Evolutionary conservation across 1,140 invertebrate genomes (phyloP), one percentile per base, ranked within the genome.

Genomic region (Hyposmocoma kahamanoa): DNA sequence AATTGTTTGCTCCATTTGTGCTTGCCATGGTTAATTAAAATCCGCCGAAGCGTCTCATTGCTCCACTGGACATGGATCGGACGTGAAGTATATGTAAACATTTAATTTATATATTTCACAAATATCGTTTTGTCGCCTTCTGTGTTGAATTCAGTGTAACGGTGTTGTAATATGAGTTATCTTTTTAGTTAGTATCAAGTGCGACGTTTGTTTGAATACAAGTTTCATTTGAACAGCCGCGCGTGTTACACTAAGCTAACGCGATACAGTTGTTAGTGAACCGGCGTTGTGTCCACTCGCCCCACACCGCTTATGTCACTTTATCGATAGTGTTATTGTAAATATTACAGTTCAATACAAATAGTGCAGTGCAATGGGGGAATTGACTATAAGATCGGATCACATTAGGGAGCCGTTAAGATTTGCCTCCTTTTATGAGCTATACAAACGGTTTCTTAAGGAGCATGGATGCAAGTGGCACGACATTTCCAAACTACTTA

Each of bases 391-490:
- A 43, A 83, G 78, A 67, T 47, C 62, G 17, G 74, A 73, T 42
- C 62, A 67, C 5, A 49, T 62, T n/a, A 62, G 65, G 20, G 39
- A 71, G 36, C 69, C 78, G 22, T 62, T 81, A 5, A 64, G 72
- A 24, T 49, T 87, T 15, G 56, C 64, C 36, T 79, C 78, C 38
- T 81, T 85, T 57, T 82, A 76, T 47, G 73, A 84, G 46, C 64
- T 83, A 3, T 86, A 83, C 60, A 82, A 71, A 42, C 57, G 72
- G 42, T 82, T 85, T 57, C 71, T 87, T 24, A 81, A 84, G 67
- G 80, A 86, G 46, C 75, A 83, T 59, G 72, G 74, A 13, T 86
- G 79, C 67, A 78, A 75, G 59, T 87, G 84, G 86, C 76, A 84
- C 54, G 79, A 86, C 61, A 56, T 87, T 28, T 51, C 80, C 10